A percentile compares a stretch with the other conserved stretches of the same genome.
These are phyloP conservation scores for Xiphophorus couchianus DNA, from an alignment of 2,113 vertebrate genomes.

Conservation along the genomic window DNA sequence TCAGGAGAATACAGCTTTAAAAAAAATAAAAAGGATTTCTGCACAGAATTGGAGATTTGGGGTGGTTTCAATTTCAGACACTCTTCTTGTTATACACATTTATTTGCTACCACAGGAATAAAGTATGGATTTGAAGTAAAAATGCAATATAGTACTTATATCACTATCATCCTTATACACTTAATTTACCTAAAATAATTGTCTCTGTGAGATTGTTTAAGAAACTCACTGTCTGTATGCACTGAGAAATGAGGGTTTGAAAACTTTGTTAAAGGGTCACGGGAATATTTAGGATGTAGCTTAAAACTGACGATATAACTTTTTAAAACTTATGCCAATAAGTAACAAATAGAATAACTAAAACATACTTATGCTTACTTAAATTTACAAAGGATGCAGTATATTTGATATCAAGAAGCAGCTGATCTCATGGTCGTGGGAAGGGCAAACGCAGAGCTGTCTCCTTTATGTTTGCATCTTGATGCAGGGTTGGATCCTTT, in stretches of 20 bases:
- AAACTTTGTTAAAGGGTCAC: neutral
- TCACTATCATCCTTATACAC: neutral
- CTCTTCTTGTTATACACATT: neutral
- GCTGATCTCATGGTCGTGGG: neutral
- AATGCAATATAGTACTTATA: neutral
- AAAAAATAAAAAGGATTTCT: neutral
- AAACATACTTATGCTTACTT: neutral
- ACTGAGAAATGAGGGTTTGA: neutral
- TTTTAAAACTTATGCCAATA: neutral
- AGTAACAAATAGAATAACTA: neutral
- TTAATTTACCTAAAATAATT: neutral
- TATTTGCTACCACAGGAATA: neutral
- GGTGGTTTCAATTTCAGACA: neutral
- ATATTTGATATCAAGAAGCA: neutral
- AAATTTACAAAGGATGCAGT: neutral
- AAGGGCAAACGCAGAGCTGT: neutral
- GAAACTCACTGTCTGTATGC: neutral
- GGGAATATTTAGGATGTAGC: neutral
- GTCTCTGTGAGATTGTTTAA: neutral
- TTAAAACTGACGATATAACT: neutral
- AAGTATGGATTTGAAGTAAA: neutral
- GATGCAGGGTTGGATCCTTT: neutral
- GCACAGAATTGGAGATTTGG: slow-evolving; percentile 3
- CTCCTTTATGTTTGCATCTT: neutral
- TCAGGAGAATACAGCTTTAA: slow-evolving; percentile 3